Base-by-base conservation (phyloP, 1,140 invertebrate genomes). In the Phthorimaea operculella region DNA sequence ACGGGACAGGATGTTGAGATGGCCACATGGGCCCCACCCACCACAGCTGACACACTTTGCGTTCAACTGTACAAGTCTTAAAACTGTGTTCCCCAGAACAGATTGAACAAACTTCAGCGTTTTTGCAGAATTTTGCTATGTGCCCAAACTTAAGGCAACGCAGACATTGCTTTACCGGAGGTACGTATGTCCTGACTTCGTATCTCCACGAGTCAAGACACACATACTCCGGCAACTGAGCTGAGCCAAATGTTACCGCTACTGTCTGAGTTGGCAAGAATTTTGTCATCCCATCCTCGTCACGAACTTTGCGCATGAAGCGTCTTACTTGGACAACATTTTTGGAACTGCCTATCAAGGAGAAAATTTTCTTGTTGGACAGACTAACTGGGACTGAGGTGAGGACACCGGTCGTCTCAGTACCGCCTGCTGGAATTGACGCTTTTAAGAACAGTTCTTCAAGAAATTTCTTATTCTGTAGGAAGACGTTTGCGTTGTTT, bases 101-200 rank as follows among this genome's bases (percentile, higher is more conserved):
- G 16, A 70, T 66, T 10, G 59, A 63, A 18, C 58, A 70, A 2
- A 18, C 39, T 14, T 63, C 54, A 3, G 60, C 12, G 50, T 68
- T 69, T 50, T 63, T 60, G 54, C 61, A 66, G 47, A 52, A 66
- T 39, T 62, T 69, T 2, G 59, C 63, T 10, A 69, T 57, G 34
- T 69, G 63, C 1, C 54, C 63, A 53, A 62, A 69, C 8, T 60
- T 33, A 7, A 66, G 21, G 33, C 62, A 66, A 2, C 51, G 50
- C 9, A 64, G 44, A 48, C 67, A 66, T 34, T 69, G 67, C 16
- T 63, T 69, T 2, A 69, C 62, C n/a, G 61, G 64, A 51, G 63
- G 67, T 11, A 64, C 59, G 34, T 66, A 66, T 9, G 33, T 21
- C 1, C 39, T 48, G 1, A 69, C 59, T 16, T 60, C 58, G 10